Conservation (phyloP, 2,113 vertebrate species). For the Syngnathoides biaculeatus region DNA sequence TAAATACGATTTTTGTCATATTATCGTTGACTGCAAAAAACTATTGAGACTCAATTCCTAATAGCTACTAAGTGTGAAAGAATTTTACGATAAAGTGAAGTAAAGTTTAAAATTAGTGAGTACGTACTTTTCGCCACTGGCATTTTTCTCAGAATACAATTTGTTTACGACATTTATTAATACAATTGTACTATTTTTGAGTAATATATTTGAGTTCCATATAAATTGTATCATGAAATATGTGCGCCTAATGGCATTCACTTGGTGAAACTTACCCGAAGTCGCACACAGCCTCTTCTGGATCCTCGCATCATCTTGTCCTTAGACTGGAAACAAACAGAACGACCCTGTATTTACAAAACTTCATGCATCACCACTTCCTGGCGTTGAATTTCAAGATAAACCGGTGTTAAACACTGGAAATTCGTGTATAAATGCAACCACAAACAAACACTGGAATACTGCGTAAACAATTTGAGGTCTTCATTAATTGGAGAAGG, state of each 20-base stretch:
- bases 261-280: slow-evolving; percentile 77
- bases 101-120: too few relatives aligned
- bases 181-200: too few relatives aligned
- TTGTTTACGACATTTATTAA: too few relatives aligned
- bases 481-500: not conserved
- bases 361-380: not conserved
- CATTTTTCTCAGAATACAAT: too few relatives aligned
- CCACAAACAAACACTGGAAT: not conserved
- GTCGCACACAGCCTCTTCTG: slow-evolving; percentile 94
- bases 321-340: slow-evolving; percentile 84
- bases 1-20: too few relatives aligned
- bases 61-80: too few relatives aligned
- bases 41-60: too few relatives aligned
- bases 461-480: not conserved
- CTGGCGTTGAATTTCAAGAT: not conserved
- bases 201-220: too few relatives aligned
- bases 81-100: too few relatives aligned
- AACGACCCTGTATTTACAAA: not conserved
- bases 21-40: too few relatives aligned
- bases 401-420: not conserved
- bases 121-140: too few relatives aligned
- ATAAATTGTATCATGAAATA: not conserved
- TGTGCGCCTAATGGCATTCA: not conserved
- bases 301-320: slow-evolving; percentile 99
- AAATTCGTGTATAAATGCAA: not conserved